phyloP scores from a whole-genome alignment of 1,140 invertebrate species.

The Andrena cerasifolii region DNA sequence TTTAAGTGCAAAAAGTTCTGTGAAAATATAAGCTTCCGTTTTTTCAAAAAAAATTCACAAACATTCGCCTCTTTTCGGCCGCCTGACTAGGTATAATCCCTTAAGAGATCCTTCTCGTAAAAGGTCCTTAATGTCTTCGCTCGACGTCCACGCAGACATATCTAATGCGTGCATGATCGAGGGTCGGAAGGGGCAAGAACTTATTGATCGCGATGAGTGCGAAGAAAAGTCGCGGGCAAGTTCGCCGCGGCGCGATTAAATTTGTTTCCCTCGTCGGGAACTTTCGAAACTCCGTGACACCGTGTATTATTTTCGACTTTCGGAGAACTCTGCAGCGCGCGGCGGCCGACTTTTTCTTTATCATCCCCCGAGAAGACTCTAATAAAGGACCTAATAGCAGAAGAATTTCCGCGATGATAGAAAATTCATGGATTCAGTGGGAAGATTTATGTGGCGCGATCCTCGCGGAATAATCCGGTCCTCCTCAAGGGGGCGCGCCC shows the following conservation, averaged over 20 bases:
- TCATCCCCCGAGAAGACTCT: conserved; percentile 20
- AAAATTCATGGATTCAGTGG: conserved; percentile 31
- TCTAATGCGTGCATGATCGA: conserved; percentile 1
- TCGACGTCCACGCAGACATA: not conserved
- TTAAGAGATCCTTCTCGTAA: too few species aligned
- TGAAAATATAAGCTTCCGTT: too few species aligned
- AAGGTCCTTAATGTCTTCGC: conserved; percentile 3
- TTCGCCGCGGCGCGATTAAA: conserved; percentile 32
- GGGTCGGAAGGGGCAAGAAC: too few species aligned
- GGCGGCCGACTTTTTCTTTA: not conserved
- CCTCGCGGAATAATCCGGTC: conserved; percentile 12
- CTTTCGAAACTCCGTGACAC: conserved; percentile 7
- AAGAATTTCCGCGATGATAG: conserved; percentile 41
- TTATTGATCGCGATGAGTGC: conserved; percentile 42
- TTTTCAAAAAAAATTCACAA: too few species aligned
- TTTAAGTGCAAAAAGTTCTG: too few species aligned
- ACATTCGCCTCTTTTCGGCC: too few species aligned
- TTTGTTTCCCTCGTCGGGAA: conserved; percentile 22
- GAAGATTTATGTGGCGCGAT: conserved; percentile 33
- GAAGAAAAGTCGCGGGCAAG: conserved; percentile 3
- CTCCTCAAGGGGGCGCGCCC: not conserved
- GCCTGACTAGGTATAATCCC: not conserved
- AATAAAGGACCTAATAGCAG: conserved; percentile 32
- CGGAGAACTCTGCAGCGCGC: not conserved
- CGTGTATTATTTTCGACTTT: conserved; percentile 45